Base-by-base conservation (phyloP, 2,888 invertebrate genomes). In the Odontocolon sp. region DNA sequence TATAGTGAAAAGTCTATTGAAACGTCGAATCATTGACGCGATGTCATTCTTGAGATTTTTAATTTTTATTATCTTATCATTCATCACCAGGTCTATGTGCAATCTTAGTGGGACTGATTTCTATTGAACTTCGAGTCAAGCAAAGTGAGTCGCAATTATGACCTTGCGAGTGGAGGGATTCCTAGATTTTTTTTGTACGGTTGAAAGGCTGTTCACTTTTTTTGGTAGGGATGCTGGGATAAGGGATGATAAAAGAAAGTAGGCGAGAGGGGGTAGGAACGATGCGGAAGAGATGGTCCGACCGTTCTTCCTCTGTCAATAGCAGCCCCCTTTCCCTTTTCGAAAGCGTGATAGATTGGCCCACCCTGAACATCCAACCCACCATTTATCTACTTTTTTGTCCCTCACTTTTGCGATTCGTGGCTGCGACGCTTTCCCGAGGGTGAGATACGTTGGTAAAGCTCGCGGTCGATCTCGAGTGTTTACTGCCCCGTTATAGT, bases 221-320 rank as follows among this genome's bases (percentile, higher is more conserved):
- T n/a, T n/a, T n/a, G n/a, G n/a, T n/a, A 16, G 42, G 42, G 4
- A 5, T 5, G 8, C 16, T 14, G 16, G 28, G 23, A 23, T 4
- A 23, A 26, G 26, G 47, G 63, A 36, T 33, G 63, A 50, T 36
- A 21, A 47, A 61, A 52, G 59, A 69, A 76, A 52, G 66, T 67
- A 18, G 36, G 50, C 57, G 52, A 31, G 54, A 69, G 63, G 33
- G 18, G 54, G 18, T 45, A 59, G 66, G 40, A 57, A 52, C 70
- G 26, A 63, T 31, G 47, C 57, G 68, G 59, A 74, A 66, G 73
- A 64, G 77, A 85, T 84, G 84, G 83, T 84, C 84, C 84, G 85
- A 85, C 85, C 82, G 86, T 88, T 88, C 86, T 87, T 87, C 86
- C 84, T 85, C 86, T 89, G 89, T 88, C 89, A 89, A 89, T 89